A percentile compares a stretch with the other conserved stretches of the same genome.
These are phyloP conservation scores for Pituophis catenifer DNA, from an alignment of 2,113 vertebrate species.

Conservation along the genomic window DNA sequence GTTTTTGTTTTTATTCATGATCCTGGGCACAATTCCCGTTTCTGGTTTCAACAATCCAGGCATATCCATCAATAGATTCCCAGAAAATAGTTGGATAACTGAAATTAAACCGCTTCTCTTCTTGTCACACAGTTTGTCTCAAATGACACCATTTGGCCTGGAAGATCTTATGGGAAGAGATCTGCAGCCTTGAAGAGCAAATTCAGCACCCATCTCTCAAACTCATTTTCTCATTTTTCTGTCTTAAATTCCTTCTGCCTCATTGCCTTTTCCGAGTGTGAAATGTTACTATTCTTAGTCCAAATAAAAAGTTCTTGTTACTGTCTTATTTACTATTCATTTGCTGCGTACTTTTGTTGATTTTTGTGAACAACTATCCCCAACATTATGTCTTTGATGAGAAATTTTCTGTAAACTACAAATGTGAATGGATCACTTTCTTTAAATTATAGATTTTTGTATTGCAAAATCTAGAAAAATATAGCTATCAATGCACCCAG, in stretches of 20 bases:
- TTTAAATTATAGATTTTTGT: neutral
- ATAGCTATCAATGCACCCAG: neutral
- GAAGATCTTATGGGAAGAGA: too few relatives aligned
- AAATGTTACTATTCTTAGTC: neutral
- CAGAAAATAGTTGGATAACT: neutral
- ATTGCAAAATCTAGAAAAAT: neutral
- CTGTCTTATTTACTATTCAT: neutral
- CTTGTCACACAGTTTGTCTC: neutral
- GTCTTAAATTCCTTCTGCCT: neutral
- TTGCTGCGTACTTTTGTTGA: neutral
- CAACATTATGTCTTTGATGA: neutral
- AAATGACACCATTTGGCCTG: neutral
- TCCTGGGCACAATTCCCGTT: neutral
- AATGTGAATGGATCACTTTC: neutral
- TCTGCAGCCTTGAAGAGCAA: neutral
- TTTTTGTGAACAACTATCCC: neutral
- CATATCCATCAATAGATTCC: neutral
- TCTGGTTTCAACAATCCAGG: neutral
- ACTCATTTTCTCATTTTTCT: neutral
- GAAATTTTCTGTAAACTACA: neutral
- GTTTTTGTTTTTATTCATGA: neutral
- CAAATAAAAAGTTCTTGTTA: neutral
- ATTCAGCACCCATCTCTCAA: neutral
- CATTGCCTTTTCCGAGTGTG: neutral
- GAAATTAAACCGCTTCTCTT: neutral